Conservation (phyloP, 2,797 vertebrate genomes). For the Acanthis flammea region DNA sequence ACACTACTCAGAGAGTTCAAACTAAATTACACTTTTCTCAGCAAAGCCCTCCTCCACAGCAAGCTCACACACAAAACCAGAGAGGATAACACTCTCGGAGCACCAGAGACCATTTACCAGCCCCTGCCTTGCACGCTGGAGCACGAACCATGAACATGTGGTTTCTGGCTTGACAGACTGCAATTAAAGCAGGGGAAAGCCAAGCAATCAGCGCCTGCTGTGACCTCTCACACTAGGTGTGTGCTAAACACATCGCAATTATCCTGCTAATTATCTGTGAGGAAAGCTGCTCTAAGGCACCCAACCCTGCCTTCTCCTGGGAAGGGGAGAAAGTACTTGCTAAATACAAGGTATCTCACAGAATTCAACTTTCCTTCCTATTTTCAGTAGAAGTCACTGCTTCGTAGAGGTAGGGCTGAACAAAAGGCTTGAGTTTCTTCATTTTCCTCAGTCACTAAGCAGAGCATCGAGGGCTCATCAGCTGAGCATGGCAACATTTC, state of each 20-base stretch:
- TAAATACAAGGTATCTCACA: background rate
- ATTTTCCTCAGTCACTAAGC: background rate
- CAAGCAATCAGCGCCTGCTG: background rate
- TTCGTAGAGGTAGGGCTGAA: background rate
- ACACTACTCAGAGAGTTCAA: background rate
- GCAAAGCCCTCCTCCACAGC: background rate
- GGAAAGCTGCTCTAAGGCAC: background rate
- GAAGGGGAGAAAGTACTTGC: background rate
- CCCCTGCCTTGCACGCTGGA: rapidly evolving
- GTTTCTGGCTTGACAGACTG: background rate
- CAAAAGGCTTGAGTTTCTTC: background rate
- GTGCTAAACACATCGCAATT: background rate
- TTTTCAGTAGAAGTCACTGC: background rate
- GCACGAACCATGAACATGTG: rapidly evolving
- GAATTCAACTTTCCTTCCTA: background rate
- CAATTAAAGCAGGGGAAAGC: background rate
- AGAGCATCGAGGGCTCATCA: rapidly evolving
- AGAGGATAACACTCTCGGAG: background rate
- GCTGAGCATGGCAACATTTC: rapidly evolving
- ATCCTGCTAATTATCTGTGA: background rate
- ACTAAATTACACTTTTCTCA: background rate
- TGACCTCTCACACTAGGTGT: background rate
- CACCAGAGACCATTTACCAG: background rate
- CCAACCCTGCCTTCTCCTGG: background rate
- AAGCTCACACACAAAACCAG: background rate